These are phyloP conservation scores for Epirrita christyi DNA, from an alignment of 2,888 invertebrate species.

Conservation along the genomic window DNA sequence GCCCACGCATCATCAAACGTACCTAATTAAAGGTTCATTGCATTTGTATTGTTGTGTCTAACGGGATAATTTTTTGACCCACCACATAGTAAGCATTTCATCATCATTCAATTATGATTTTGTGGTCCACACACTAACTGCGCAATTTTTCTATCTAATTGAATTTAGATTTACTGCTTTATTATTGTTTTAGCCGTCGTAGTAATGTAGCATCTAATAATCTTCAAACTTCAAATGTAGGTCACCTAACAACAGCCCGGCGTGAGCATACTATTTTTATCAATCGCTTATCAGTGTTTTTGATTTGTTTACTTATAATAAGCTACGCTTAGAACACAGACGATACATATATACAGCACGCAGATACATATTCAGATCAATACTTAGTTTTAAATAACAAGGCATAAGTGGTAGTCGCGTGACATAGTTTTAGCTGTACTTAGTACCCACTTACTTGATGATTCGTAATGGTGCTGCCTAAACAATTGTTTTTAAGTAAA, in stretches of 20 bases:
- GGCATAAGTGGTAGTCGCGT: constrained; percentile 46
- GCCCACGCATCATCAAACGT: constrained; percentile 33
- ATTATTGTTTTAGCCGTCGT: not conserved
- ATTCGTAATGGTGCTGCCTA: constrained; percentile 52
- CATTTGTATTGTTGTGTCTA: constrained; percentile 38
- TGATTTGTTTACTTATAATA: constrained; percentile 44
- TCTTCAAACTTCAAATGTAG: not conserved
- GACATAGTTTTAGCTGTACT: constrained; percentile 29
- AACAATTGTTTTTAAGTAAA: constrained; percentile 74
- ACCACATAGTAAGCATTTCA: constrained; percentile 15
- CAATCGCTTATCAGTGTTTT: constrained; percentile 28
- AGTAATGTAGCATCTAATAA: too few species aligned
- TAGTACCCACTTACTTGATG: constrained; percentile 15
- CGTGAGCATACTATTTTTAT: constrained; percentile 22
- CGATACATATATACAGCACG: constrained; percentile 17
- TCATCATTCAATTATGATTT: constrained; percentile 3
- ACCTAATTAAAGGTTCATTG: constrained; percentile 36
- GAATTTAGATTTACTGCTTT: not conserved
- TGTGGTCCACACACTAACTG: not conserved
- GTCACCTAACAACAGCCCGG: constrained; percentile 17
- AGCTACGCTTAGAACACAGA: constrained; percentile 29
- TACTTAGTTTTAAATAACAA: constrained; percentile 46
- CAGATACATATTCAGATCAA: constrained; percentile 36
- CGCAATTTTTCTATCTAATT: not conserved
- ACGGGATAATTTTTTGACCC: constrained; percentile 32